These are phyloP conservation scores for Invenusta paracnida DNA, from an alignment of 2,888 invertebrate genomes.

Conservation along the genomic window DNA sequence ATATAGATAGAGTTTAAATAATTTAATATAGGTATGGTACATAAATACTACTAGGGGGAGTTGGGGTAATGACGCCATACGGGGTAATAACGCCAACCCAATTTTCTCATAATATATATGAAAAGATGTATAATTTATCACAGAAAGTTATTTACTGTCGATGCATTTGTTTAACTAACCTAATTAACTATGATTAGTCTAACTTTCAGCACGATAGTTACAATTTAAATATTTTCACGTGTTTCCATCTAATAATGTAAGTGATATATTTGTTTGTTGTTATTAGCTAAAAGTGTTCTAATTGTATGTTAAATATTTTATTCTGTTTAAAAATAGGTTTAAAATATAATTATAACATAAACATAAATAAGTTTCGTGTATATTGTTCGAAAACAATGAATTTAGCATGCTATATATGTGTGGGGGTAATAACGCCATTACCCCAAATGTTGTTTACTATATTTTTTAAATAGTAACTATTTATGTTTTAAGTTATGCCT, in stretches of 20 bases:
- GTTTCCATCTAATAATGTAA: background rate
- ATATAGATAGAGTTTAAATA: no score
- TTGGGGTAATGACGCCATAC: background rate
- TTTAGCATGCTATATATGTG: no score
- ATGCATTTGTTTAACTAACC: background rate
- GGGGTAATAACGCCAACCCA: background rate
- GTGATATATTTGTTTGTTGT: background rate
- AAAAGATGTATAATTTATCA: background rate
- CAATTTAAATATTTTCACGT: background rate
- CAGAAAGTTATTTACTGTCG: background rate
- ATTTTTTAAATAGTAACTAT: background rate
- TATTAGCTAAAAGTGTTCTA: background rate
- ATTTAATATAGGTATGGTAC: no score
- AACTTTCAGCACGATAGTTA: background rate
- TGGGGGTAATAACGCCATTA: background rate
- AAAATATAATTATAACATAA: background rate
- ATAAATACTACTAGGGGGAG: background rate
- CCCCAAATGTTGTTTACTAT: background rate
- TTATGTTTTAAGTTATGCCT: background rate
- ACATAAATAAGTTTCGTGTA: background rate
- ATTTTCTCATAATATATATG: background rate
- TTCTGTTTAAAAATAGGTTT: background rate
- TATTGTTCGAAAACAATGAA: no score
- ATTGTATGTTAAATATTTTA: background rate
- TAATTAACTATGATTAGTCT: background rate